These are phyloP conservation scores for Climacteris rufus DNA, from an alignment of 2,113 vertebrate genomes.

Conservation along the genomic window DNA sequence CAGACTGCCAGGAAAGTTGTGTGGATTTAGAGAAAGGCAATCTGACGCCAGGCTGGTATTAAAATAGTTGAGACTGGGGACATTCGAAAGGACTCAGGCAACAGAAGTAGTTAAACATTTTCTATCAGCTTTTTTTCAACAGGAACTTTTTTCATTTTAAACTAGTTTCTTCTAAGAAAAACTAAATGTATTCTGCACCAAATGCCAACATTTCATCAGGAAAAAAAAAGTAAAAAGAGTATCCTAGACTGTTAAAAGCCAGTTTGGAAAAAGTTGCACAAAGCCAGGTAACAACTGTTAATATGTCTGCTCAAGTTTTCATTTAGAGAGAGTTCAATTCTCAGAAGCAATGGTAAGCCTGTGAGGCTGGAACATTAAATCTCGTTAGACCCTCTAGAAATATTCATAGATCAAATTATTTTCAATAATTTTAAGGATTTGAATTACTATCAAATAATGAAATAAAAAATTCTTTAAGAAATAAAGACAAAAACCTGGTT, in stretches of 20 bases:
- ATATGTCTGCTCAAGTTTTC: not conserved
- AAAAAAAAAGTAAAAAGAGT: not conserved
- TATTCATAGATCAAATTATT: not conserved
- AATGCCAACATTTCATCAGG: not conserved
- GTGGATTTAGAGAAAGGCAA: not conserved
- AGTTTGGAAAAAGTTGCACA: not conserved
- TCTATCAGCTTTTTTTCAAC: not conserved
- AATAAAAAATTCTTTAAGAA: not conserved
- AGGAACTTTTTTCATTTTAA: not conserved
- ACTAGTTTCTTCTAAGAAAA: not conserved
- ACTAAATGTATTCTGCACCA: not conserved
- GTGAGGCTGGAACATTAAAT: not conserved
- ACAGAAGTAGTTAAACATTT: not conserved
- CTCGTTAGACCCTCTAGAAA: not conserved
- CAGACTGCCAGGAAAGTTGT: not conserved
- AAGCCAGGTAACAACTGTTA: not conserved
- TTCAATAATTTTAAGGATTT: not conserved
- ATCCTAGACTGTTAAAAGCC: not conserved
- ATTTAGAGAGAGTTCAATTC: not conserved
- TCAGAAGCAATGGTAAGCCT: not conserved
- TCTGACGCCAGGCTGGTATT: not conserved
- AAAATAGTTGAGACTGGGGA: not conserved
- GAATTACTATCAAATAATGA: not conserved
- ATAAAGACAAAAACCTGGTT: rapidly evolving
- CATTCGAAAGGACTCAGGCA: not conserved